Percentiles rank a stretch among this genome's conserved stretches.
Conservation (phyloP, 1,140 invertebrate species). For the Monomorium pharaonis region DNA sequence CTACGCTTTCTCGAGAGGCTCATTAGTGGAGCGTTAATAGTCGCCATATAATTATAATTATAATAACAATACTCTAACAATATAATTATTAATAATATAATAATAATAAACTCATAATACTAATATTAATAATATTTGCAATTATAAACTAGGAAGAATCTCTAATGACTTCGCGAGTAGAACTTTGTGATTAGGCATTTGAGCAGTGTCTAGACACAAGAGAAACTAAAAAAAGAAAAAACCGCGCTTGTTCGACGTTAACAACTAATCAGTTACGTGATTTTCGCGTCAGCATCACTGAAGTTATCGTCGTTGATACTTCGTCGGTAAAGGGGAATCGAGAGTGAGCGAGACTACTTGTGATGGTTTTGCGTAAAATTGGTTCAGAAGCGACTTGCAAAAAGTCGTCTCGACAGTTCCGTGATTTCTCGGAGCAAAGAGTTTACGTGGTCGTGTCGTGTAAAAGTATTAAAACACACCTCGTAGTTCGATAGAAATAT, state of each 20-base stretch:
- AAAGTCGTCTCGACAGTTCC: slow-evolving; percentile 8
- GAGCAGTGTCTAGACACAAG: slow-evolving; percentile 76
- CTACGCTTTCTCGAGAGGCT: slow-evolving; percentile 59
- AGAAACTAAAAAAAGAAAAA: slow-evolving; percentile 64
- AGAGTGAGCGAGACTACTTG: slow-evolving; percentile 41
- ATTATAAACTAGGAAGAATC: slow-evolving; percentile 83
- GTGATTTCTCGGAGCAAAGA: not conserved
- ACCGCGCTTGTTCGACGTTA: slow-evolving; percentile 45
- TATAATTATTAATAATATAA: slow-evolving; percentile 39
- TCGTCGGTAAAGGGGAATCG: slow-evolving; percentile 4
- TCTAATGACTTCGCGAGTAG: slow-evolving; percentile 84
- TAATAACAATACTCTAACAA: slow-evolving; percentile 48
- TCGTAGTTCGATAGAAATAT: slow-evolving; percentile 75
- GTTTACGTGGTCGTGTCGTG: slow-evolving; percentile 59
- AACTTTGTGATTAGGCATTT: slow-evolving; percentile 82
- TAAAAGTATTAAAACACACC: slow-evolving; percentile 81
- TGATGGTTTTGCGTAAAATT: slow-evolving; percentile 32
- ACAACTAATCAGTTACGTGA: slow-evolving; percentile 47
- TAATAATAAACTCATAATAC: slow-evolving; percentile 46
- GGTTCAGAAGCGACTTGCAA: slow-evolving; percentile 32
- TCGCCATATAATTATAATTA: slow-evolving; percentile 59
- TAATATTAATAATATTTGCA: slow-evolving; percentile 75
- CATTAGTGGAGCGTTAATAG: slow-evolving; percentile 39
- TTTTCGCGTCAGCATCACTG: slow-evolving; percentile 36
- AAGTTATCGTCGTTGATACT: slow-evolving; percentile 17